phyloP scores from a whole-genome alignment of 1,140 invertebrate species.

The Leptopilina boulardi region DNA sequence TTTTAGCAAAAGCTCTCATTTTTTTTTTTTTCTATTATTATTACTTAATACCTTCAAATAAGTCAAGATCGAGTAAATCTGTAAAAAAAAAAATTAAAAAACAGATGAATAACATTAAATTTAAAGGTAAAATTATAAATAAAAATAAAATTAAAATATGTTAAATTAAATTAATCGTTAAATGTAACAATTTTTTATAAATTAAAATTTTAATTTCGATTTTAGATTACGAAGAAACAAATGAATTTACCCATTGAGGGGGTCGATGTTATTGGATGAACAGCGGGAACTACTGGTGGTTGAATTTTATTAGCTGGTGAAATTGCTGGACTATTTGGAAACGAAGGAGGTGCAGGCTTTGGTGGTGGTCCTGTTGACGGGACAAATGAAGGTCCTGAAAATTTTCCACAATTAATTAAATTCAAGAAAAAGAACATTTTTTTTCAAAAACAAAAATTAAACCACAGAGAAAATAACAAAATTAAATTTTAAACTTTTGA shows the following conservation, averaged over 20 bases:
- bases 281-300: constrained; percentile 55
- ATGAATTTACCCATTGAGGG: constrained; percentile 61
- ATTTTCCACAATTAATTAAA: background rate
- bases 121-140: constrained; percentile 35
- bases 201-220: no score
- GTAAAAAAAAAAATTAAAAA: constrained; percentile 59
- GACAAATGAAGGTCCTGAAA: constrained; percentile 67
- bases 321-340: constrained; percentile 70
- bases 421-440: no score
- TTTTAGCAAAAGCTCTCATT: constrained; percentile 42
- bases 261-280: constrained; percentile 60
- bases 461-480: background rate
- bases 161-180: background rate
- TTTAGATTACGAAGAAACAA: no score
- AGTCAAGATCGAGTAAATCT: constrained; percentile 70
- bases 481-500: background rate
- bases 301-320: constrained; percentile 59
- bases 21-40: constrained; percentile 43
- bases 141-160: background rate
- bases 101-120: constrained; percentile 2
- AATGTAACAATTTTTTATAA: no score
- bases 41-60: constrained; percentile 63
- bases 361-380: constrained; percentile 67
- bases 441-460: background rate
- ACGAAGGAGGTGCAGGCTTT: constrained; percentile 72